Conservation (phyloP, 2,888 invertebrate species). For the Germaria angustata region DNA sequence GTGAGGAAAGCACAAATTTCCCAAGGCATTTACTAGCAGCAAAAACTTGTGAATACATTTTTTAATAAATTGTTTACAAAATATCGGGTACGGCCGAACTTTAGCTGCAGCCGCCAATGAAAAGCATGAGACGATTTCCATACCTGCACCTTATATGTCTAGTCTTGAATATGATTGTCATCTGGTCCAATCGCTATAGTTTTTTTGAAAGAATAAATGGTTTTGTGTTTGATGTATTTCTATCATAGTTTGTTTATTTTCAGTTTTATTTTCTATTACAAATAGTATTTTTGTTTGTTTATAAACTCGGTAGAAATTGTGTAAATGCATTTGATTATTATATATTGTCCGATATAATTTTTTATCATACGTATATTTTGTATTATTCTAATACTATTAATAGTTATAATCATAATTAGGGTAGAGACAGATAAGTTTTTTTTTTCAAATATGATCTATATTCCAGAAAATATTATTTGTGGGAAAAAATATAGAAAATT, state of each 20-base stretch:
- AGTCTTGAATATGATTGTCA: too few relatives aligned
- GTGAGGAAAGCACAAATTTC: too few relatives aligned
- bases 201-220: too few relatives aligned
- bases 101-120: too few relatives aligned
- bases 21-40: too few relatives aligned
- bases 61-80: too few relatives aligned
- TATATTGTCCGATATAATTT: constrained; percentile 77
- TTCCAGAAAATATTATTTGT: not conserved
- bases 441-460: not conserved
- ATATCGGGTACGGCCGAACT: too few relatives aligned
- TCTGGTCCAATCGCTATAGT: too few relatives aligned
- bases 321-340: constrained; percentile 73
- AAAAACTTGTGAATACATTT: too few relatives aligned
- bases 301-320: constrained; percentile 75
- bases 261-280: constrained; percentile 44
- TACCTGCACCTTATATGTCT: too few relatives aligned
- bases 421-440: not conserved
- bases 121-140: too few relatives aligned
- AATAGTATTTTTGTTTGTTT: constrained; percentile 55
- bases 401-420: not conserved
- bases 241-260: constrained; percentile 33
- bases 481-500: not conserved
- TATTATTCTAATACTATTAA: constrained; percentile 19
- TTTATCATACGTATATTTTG: constrained; percentile 52
- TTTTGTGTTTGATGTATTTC: constrained; percentile 8